These are phyloP conservation scores for Calameuta filiformis DNA, from an alignment of 2,888 invertebrate genomes.

Conservation along the genomic window DNA sequence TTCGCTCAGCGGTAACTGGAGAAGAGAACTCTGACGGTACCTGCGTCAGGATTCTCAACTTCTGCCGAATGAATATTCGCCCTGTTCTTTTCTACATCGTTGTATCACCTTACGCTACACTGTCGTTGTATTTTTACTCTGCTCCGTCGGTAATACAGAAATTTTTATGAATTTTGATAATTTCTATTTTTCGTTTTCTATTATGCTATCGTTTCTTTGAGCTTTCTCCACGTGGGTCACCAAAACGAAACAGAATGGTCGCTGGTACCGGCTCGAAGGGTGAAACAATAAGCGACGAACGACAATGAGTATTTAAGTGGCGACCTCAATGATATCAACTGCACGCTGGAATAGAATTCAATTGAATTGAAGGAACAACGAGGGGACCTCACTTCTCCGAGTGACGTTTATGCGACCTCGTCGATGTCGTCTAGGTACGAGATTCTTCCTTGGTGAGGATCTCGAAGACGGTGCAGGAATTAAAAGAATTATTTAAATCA, in stretches of 20 bases:
- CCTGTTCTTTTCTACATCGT: neutral
- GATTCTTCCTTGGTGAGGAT: slow-evolving; percentile 29
- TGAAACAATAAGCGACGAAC: slow-evolving; percentile 65
- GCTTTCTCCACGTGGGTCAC: neutral
- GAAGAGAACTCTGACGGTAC: slow-evolving; percentile 38
- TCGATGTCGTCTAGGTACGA: slow-evolving; percentile 31
- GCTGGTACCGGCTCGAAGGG: slow-evolving; percentile 56
- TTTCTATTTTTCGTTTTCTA: neutral
- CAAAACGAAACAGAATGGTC: slow-evolving; percentile 56
- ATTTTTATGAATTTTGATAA: neutral
- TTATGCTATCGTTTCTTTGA: neutral
- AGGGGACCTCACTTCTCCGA: slow-evolving; percentile 45
- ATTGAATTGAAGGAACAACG: slow-evolving; percentile 64
- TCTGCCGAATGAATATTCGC: neutral
- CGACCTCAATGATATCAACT: slow-evolving; percentile 66
- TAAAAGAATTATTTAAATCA: neutral
- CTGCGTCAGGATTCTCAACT: slow-evolving; percentile 30
- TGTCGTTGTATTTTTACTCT: neutral
- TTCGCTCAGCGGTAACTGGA: slow-evolving; percentile 50
- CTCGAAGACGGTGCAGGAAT: neutral
- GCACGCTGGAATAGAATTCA: slow-evolving; percentile 65
- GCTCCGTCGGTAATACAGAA: no score
- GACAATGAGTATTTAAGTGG: slow-evolving; percentile 66
- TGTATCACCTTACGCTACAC: no score
- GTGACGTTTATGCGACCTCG: slow-evolving; percentile 48